Evolutionary conservation across 2,113 vertebrate species (phyloP), one percentile per base, ranked within the genome.

Genomic region (Lates calcarifer): DNA sequence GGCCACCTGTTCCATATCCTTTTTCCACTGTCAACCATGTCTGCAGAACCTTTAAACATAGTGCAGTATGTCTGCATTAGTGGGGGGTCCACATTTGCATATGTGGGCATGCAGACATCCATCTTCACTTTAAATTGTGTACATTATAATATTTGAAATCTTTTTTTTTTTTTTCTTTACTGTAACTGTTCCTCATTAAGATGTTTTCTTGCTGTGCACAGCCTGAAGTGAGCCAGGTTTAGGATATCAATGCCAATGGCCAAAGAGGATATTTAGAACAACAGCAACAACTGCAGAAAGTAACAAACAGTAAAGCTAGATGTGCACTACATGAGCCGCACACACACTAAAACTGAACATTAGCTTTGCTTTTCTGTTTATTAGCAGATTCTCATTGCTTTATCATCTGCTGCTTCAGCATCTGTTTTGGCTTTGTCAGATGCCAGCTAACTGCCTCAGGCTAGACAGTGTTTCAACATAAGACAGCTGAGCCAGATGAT

Each of bases 361-460:
- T 17, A 5, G 28, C 12, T 18, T 26, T 65, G 43, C 2, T 35
- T 17, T 78, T 64, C 49, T 72, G 29, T 67, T 51, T 39, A 39
- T 72, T 13, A 56, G 41, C 74, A 78, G 41, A 65, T 61, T 75
- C 60, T 5, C 45, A 63, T 55, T 43, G 47, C 61, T 63, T 83
- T 43, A 33, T 79, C 58, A 67, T 74, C 41, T 64, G 64, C 69
- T 78, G 55, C 41, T 49, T 65, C 64, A 49, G 70, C 74, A 74
- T 75, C 31, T 74, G 62, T 58, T 63, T 71, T 14, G 26, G 14
- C 20, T 74, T 55, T 61, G 15, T 53, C 45, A 60, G 53, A 70
- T 31, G 58, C 33, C 51, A 41, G 53, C 4, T 14, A 35, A 24
- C 28, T 22, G 57, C 84, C 75, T 67, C 35, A 22, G 74, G 79